Evolutionary conservation across 2,113 vertebrate species (phyloP).

Genomic region (Sturnus vulgaris): DNA sequence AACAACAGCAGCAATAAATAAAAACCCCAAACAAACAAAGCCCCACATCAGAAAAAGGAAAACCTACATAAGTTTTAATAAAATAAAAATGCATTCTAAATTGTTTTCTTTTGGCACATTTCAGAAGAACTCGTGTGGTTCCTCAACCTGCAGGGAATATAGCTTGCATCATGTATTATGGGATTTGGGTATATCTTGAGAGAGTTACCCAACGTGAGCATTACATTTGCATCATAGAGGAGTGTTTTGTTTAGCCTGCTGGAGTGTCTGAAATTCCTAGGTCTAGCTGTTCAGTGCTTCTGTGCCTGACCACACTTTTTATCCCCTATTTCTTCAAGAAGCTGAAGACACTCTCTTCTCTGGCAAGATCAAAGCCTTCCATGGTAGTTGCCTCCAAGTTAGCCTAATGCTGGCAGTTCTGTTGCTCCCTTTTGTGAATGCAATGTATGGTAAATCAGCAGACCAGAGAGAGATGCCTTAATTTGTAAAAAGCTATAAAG

Average conservation of each 20-base stretch:
- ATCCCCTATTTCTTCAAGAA: background rate
- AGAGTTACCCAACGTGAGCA: background rate
- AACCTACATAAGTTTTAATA: background rate
- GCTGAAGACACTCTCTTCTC: background rate
- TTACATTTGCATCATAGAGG: background rate
- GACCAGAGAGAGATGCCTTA: background rate
- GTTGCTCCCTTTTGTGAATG: background rate
- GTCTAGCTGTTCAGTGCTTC: background rate
- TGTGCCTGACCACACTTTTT: background rate
- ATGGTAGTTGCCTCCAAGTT: background rate
- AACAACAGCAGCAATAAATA: background rate
- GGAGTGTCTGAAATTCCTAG: background rate
- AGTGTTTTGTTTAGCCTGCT: background rate
- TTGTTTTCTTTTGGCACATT: background rate
- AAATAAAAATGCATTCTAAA: background rate
- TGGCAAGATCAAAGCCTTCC: background rate
- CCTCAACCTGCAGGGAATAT: background rate
- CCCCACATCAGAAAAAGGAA: background rate
- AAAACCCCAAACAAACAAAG: background rate
- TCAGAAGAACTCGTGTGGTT: background rate
- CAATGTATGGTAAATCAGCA: background rate
- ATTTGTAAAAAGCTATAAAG: background rate
- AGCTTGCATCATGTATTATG: background rate
- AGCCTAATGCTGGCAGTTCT: background rate
- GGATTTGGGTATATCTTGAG: background rate